phyloP scores from a whole-genome alignment of 1,140 invertebrate species.

The Chironomus striatipennis region DNA sequence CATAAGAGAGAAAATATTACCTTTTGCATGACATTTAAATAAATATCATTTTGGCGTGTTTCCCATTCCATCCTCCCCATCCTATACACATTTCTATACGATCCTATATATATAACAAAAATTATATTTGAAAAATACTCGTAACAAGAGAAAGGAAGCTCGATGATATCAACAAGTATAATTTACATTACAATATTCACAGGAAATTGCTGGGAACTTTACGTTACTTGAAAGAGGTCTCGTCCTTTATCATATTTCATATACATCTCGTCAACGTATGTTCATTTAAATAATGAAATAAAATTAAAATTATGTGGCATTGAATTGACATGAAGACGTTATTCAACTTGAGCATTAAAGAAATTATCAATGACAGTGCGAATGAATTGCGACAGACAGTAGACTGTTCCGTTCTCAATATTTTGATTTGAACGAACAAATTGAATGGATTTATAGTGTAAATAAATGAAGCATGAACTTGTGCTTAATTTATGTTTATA shows the following conservation, averaged over 20 bases:
- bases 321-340: neutral
- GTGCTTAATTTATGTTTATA: no score
- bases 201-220: conserved; percentile 1
- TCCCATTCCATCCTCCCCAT: neutral
- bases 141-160: neutral
- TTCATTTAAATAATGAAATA: neutral
- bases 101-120: neutral
- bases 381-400: no score
- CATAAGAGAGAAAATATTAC: neutral
- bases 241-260: neutral
- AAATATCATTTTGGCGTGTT: neutral
- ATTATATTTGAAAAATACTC: neutral
- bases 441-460: no score
- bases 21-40: neutral
- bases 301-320: neutral
- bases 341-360: no score
- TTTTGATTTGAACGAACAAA: no score
- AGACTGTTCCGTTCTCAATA: no score
- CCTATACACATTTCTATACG: neutral
- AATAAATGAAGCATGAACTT: no score
- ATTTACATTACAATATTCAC: conserved; percentile 19
- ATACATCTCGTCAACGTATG: neutral
- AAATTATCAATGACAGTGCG: no score
- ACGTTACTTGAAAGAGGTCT: neutral
- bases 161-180: conserved; percentile 12